Base-by-base conservation (phyloP, 2,113 vertebrate genomes). In the Anhinga anhinga region DNA sequence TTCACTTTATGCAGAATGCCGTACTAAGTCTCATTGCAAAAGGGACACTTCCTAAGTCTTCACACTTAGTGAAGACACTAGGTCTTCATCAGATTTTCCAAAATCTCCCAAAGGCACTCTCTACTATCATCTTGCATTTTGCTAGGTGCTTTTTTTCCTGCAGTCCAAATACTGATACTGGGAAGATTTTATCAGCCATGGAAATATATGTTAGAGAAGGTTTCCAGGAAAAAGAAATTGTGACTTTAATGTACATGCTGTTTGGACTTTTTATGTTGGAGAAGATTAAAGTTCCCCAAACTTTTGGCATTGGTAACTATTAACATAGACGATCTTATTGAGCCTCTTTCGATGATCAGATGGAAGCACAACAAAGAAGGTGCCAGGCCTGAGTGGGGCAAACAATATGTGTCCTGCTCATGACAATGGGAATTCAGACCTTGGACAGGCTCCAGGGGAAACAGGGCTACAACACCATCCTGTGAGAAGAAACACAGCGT, bases 331-430 rank as follows among this genome's bases (percentile, higher is more conserved):
- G 10, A 13, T 47, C 5, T 69, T 56, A 34, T 3, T 83, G 32
- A 92, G 7, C 11, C 9, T 72, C 20, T 63, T 38, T 72, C 47
- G 23, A 0, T 61, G 26, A 72, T 47, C 58, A 61, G 15, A 45
- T n/a, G 42, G 66, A 72, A 55, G 30, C 26, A 47, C 5, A 38
- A 44, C 18, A 63, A 40, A 67, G 56, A 63, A 56, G 9, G 8
- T 74, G 34, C 40, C 34, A 62, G 47, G 42, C 9, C 10, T n/a
- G n/a, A 69, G 40, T 38, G 17, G 16, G 26, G 30, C 36, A 79
- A 79, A 63, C 0, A 1, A 3, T 11, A 1, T 15, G 5, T 71
- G 32, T 32, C 6, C 38, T 53, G 38, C 42, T 87, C 17, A 17
- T 21, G 47, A 17, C n/a, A 72, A 6, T 9, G 12, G 38, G 38